Evolutionary conservation across 2,888 invertebrate species (phyloP).

Genomic region (Temnothorax ravouxi): DNA sequence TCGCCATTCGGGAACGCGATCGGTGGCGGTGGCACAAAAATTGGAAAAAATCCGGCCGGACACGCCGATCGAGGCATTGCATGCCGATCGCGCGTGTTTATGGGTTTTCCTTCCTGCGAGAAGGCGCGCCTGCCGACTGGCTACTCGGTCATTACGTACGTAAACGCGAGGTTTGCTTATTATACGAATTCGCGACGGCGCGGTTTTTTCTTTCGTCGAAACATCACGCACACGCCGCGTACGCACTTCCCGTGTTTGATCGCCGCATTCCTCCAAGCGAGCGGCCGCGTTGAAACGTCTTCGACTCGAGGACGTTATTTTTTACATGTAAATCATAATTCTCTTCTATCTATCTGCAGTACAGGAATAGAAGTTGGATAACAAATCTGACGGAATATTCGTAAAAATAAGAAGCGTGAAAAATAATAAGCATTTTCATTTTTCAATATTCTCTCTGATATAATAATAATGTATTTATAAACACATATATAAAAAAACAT

Average conservation of each 20-base stretch:
- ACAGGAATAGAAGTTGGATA: neutral
- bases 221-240: slow-evolving; percentile 56
- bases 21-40: slow-evolving; percentile 23
- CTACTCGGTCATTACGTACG: slow-evolving; percentile 43
- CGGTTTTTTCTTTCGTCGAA: slow-evolving; percentile 45
- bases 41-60: slow-evolving; percentile 31
- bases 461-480: neutral
- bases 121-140: slow-evolving; percentile 16
- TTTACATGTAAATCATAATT: neutral
- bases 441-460: neutral
- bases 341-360: too few species aligned
- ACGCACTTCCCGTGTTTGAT: slow-evolving; percentile 67
- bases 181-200: slow-evolving; percentile 49
- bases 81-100: slow-evolving; percentile 33
- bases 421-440: neutral
- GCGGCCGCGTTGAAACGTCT: slow-evolving; percentile 48
- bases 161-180: slow-evolving; percentile 42
- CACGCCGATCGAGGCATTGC: slow-evolving; percentile 7
- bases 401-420: neutral
- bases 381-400: neutral
- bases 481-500: neutral
- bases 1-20: slow-evolving; percentile 17
- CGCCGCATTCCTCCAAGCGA: slow-evolving; percentile 61
- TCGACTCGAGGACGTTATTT: neutral
- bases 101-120: slow-evolving; percentile 41